phyloP scores from a whole-genome alignment of 2,888 invertebrate genomes.

The Lycaena phlaeas region DNA sequence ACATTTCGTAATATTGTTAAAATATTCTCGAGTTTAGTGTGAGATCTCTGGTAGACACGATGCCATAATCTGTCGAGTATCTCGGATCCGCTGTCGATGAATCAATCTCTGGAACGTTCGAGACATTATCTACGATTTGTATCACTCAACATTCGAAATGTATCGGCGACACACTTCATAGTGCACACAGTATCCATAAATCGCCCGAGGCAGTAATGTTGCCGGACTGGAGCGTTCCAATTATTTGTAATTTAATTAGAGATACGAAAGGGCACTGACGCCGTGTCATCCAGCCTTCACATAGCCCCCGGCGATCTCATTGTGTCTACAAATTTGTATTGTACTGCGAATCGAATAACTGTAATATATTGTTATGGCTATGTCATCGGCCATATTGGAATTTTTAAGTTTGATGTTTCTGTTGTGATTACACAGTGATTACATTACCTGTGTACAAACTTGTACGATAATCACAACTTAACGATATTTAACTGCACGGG shows the following conservation, averaged over 20 bases:
- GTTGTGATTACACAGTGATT: too few species aligned
- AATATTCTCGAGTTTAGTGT: conserved; percentile 43
- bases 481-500: too few species aligned
- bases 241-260: conserved; percentile 47
- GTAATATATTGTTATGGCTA: background rate
- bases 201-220: background rate
- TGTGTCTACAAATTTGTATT: conserved; percentile 55
- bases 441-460: too few species aligned
- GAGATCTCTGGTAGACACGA: conserved; percentile 45
- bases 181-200: too few species aligned
- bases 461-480: too few species aligned
- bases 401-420: background rate
- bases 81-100: conserved; percentile 52
- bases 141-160: too few species aligned
- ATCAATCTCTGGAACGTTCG: conserved; percentile 54
- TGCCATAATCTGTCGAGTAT: conserved; percentile 46
- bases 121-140: conserved; percentile 51
- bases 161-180: too few species aligned
- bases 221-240: conserved; percentile 23
- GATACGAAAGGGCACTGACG: conserved; percentile 17
- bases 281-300: conserved; percentile 41
- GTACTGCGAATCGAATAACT: conserved; percentile 31
- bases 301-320: conserved; percentile 45
- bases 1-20: conserved; percentile 36
- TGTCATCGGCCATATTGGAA: background rate